Conservation (phyloP, 1,140 invertebrate genomes). For the Drosophila prosaltans region DNA sequence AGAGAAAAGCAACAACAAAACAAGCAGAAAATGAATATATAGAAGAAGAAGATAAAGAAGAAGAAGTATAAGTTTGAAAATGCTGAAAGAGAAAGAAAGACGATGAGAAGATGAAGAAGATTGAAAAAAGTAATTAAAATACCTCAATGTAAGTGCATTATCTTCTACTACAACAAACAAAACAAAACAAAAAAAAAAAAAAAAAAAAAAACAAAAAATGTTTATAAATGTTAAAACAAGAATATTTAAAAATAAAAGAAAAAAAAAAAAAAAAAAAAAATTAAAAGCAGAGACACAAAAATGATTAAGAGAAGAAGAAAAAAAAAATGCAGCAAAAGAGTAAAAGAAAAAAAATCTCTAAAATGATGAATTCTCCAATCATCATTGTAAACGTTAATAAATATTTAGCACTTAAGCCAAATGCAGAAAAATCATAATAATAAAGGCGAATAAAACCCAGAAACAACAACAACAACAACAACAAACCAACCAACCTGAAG, state of each 20-base stretch:
- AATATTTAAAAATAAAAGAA: conserved; percentile 24
- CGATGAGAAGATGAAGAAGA: conserved; percentile 66
- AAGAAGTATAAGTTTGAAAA: not conserved
- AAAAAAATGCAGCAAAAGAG: conserved; percentile 7
- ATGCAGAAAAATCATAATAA: not conserved
- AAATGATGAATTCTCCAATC: not conserved
- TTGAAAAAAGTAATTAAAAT: conserved; percentile 81
- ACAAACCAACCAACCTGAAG: not conserved
- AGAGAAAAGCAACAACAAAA: not conserved
- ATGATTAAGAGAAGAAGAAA: conserved; percentile 4
- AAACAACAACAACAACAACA: not conserved
- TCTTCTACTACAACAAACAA: conserved; percentile 66
- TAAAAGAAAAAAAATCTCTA: conserved; percentile 1
- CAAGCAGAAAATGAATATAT: conserved; percentile 13
- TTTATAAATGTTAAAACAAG: conserved; percentile 43
- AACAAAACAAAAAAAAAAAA: conserved; percentile 30
- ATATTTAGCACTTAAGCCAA: conserved; percentile 6
- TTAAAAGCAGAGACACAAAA: conserved; percentile 21
- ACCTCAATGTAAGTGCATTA: conserved; percentile 82
- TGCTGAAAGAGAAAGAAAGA: conserved; percentile 38
- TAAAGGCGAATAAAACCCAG: not conserved
- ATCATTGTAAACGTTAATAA: conserved; percentile 7
- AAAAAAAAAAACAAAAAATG: conserved; percentile 44
- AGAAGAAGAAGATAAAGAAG: conserved; percentile 25
- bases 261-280: conserved; percentile 4